Evolutionary conservation across 2,113 vertebrate species (phyloP), one percentile per base, ranked within the genome.

Genomic region (Phalacrocorax aristotelis): DNA sequence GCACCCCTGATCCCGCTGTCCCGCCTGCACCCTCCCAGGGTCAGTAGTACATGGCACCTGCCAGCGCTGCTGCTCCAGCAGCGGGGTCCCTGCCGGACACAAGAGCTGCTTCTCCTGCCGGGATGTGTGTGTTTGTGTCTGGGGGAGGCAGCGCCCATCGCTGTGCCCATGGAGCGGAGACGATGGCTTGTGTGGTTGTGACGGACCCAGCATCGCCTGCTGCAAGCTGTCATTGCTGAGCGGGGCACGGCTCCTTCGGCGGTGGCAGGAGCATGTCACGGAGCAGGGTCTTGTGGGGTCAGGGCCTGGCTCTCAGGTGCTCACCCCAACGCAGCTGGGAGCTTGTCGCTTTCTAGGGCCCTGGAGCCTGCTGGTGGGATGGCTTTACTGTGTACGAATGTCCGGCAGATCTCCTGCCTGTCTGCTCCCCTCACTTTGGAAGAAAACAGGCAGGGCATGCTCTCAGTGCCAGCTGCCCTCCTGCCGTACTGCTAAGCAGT

Each of bases 1-100:
- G 3, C 0, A 0, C 32, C 36, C n/a, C 27, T 5, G 29, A 6
- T 16, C 20, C 64, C 1, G 2, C 64, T 2, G 1, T 17, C 29
- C 29, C 9, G 38, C 61, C 48, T 2, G 2, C 12, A 7, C 13
- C 34, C 34, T 40, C 17, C 1, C 2, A 3, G 3, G 2, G 13
- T 5, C 38, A 11, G 52, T 3, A 27, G 54, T 4, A 9, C 12
- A 4, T 22, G 65, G 42, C 36, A 55, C 17, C 40, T 20, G 44
- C 64, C 46, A 48, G 64, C 66, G 9, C n/a, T 1, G 4, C 16
- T 1, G 23, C 42, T 55, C 11, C 1, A 0, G 38, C 52, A 44
- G 58, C 52, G 8, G 12, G 36, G 6, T 38, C 26, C 29, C 40
- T 23, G 71, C 36, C 1, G 7, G 17, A 8, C 54, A 34, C 15